Conservation (phyloP, 2,113 vertebrate species). For the Cheirogaleus medius region DNA sequence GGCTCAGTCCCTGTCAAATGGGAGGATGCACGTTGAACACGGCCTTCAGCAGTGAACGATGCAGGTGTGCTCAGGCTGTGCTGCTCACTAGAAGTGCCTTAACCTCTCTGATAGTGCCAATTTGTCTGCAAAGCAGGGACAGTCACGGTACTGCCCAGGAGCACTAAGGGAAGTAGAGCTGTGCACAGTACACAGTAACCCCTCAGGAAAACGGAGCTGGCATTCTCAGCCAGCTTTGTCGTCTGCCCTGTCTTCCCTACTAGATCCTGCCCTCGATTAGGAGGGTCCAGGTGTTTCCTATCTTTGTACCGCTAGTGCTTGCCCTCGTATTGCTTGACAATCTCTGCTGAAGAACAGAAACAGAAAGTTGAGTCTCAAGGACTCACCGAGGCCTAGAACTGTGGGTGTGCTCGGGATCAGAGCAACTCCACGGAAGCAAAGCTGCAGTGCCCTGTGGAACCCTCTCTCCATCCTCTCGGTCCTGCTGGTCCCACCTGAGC, state of each 20-base stretch:
- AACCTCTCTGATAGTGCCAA: background rate
- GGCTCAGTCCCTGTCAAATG: background rate
- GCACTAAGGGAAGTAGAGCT: background rate
- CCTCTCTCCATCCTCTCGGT: background rate
- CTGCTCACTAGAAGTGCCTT: background rate
- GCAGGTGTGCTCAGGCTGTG: background rate
- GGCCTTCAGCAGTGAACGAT: background rate
- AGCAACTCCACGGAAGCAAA: background rate
- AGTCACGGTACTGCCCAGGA: fast-evolving
- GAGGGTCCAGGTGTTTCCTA: background rate
- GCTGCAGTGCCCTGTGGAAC: background rate
- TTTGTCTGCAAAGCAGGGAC: background rate
- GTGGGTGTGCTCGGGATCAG: background rate
- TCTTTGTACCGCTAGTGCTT: background rate
- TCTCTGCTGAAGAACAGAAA: background rate
- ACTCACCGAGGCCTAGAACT: background rate
- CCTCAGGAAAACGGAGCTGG: background rate
- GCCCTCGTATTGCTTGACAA: background rate
- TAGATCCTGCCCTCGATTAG: background rate
- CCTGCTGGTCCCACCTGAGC: fast-evolving
- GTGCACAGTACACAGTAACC: fast-evolving
- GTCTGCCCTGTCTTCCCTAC: background rate
- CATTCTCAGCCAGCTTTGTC: background rate
- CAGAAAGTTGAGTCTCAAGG: background rate
- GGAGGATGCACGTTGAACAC: background rate